A percentile compares a stretch with the other conserved stretches of the same genome.
Conservation (phyloP, 2,113 vertebrate species). For the Petrocephalus zakoni region DNA sequence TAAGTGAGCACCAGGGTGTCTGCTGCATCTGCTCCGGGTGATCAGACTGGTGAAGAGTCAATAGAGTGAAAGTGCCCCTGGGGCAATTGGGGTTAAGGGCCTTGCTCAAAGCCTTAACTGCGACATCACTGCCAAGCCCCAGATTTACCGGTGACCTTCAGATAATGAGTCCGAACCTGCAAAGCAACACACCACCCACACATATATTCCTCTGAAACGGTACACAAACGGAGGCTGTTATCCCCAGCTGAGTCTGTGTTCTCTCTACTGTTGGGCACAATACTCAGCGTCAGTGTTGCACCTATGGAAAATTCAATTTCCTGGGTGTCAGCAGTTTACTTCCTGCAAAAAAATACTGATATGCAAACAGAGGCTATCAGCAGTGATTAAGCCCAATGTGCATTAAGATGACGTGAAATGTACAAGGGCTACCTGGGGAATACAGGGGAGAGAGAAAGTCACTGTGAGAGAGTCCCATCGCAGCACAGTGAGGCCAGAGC, state of each 20-base stretch:
- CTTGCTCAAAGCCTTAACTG: neutral
- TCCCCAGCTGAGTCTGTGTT: neutral
- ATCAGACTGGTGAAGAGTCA: neutral
- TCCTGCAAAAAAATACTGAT: neutral
- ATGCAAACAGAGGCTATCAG: neutral
- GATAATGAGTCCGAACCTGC: neutral
- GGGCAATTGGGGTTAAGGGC: neutral
- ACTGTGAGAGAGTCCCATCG: neutral
- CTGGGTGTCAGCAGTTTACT: neutral
- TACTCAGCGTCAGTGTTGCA: neutral
- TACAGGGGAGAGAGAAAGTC: neutral
- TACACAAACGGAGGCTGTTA: neutral
- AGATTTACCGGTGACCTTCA: neutral
- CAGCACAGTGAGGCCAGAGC: neutral
- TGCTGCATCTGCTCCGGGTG: neutral
- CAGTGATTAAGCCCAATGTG: neutral
- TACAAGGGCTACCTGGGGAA: neutral
- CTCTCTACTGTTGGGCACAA: neutral
- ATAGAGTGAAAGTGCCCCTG: neutral
- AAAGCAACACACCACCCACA: neutral
- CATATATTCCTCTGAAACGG: neutral
- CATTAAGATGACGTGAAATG: neutral
- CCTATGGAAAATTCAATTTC: neutral
- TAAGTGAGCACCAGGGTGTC: neutral
- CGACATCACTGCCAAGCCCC: neutral